Conservation (phyloP, 2,888 invertebrate genomes). For the Empis livida region DNA sequence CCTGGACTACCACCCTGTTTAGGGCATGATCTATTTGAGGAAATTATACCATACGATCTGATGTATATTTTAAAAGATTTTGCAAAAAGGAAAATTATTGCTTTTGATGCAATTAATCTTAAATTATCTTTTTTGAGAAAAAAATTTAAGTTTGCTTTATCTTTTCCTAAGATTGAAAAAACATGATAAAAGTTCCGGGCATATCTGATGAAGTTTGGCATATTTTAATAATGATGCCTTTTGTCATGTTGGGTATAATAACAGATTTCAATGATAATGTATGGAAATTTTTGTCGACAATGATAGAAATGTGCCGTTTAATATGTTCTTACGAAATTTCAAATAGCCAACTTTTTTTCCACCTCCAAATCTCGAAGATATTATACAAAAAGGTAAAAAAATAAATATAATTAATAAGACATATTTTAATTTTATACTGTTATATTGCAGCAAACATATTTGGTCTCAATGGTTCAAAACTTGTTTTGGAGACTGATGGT, state of each 20-base stretch:
- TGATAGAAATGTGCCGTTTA: conserved; percentile 4
- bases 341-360: neutral
- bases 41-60: conserved; percentile 16
- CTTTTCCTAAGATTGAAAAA: neutral
- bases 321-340: conserved; percentile 2
- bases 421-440: neutral
- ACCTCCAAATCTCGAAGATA: neutral
- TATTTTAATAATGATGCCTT: neutral
- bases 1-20: conserved; percentile 20
- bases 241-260: neutral
- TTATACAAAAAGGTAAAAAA: neutral
- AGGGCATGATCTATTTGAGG: conserved; percentile 20
- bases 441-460: neutral
- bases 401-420: neutral
- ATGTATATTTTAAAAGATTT: conserved; percentile 11
- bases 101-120: conserved; percentile 1
- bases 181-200: neutral
- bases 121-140: neutral
- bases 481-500: neutral
- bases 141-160: neutral
- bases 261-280: neutral
- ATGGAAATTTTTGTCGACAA: neutral
- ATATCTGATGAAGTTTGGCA: conserved; percentile 4
- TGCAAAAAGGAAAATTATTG: neutral
- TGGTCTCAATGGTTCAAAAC: neutral